These are phyloP conservation scores for Leptatherina wallacei DNA, from an alignment of 2,797 vertebrate genomes.

Conservation along the genomic window DNA sequence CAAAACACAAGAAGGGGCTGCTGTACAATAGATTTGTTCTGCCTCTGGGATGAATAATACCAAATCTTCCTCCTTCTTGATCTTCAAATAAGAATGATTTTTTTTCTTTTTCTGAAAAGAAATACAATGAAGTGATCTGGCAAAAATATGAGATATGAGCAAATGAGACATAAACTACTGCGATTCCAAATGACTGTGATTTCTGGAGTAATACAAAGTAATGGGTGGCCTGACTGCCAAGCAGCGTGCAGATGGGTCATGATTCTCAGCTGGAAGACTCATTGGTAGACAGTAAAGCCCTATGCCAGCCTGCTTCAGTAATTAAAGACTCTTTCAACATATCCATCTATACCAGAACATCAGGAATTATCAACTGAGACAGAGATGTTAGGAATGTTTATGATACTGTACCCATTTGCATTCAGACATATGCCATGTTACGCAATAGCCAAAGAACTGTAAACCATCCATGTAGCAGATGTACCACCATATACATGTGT, in stretches of 20 bases:
- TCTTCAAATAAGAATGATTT: neutral
- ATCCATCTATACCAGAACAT: neutral
- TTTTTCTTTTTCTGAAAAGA: neutral
- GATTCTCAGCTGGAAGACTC: constrained; percentile 6
- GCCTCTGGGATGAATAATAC: constrained; percentile 25
- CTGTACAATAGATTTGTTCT: constrained; percentile 20
- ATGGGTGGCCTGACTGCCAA: neutral
- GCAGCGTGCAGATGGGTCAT: neutral
- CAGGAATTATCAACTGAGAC: neutral
- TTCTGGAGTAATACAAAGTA: constrained; percentile 1
- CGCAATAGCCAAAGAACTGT: too few species aligned
- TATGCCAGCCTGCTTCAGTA: neutral
- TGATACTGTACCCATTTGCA: too few species aligned
- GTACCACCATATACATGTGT: too few species aligned
- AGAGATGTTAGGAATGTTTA: neutral
- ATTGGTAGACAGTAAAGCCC: neutral
- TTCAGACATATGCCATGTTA: too few species aligned
- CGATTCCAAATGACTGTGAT: neutral
- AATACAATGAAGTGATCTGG: neutral
- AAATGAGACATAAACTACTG: neutral
- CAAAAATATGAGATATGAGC: neutral
- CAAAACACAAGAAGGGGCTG: constrained; percentile 33
- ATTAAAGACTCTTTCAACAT: neutral
- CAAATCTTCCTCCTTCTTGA: constrained; percentile 6
- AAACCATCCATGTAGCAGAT: too few species aligned